A percentile compares a stretch with the other conserved stretches of the same genome.
These are phyloP conservation scores for Sceloporus undulatus DNA, from an alignment of 2,113 vertebrate species.

Conservation along the genomic window DNA sequence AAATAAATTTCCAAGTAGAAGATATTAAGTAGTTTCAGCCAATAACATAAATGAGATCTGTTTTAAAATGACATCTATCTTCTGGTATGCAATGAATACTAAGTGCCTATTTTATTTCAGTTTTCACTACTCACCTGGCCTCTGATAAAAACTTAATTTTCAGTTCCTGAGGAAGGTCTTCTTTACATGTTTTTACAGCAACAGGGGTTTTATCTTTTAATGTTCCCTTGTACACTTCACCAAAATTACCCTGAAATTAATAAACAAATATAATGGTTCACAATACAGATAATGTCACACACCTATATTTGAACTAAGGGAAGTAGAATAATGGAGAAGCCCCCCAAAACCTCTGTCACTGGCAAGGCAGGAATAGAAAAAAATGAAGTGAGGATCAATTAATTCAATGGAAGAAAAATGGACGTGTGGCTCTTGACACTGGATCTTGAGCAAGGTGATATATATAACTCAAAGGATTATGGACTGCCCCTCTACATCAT, in stretches of 20 bases:
- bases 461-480: too few relatives aligned
- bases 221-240: conserved; percentile 94
- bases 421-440: too few relatives aligned
- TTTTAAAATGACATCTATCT: conserved; percentile 9
- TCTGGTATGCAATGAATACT: not conserved
- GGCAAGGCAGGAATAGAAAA: too few relatives aligned
- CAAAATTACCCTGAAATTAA: conserved; percentile 92
- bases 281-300: conserved; percentile 13
- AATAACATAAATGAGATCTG: not conserved
- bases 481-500: too few relatives aligned
- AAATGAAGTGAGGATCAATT: too few relatives aligned
- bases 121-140: conserved; percentile 85
- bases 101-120: conserved; percentile 35
- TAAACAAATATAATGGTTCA: conserved; percentile 24
- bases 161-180: conserved; percentile 95
- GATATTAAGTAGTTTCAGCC: not conserved
- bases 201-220: conserved; percentile 93
- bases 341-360: too few relatives aligned
- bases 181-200: conserved; percentile 98
- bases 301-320: not conserved
- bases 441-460: too few relatives aligned
- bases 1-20: conserved; percentile 9
- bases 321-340: too few relatives aligned
- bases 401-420: too few relatives aligned
- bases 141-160: conserved; percentile 98